A percentile compares a stretch with the other conserved stretches of the same genome.
Evolutionary conservation across 2,888 invertebrate species (phyloP).

Genomic region (Tenthredo notha): DNA sequence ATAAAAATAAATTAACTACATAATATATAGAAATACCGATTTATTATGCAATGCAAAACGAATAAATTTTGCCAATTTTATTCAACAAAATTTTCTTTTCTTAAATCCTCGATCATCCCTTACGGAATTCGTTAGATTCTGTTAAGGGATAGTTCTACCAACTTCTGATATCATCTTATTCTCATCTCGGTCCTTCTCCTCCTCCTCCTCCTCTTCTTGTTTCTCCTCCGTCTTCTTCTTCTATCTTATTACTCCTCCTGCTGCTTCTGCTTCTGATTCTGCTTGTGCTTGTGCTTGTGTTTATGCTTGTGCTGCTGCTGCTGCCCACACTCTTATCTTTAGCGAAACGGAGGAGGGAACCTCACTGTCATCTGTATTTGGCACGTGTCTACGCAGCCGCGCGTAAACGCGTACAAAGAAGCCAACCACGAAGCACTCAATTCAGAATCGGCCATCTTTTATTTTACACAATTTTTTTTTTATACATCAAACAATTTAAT

Average conservation of each 20-base stretch:
- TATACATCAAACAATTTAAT: not conserved
- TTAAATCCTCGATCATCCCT: no score
- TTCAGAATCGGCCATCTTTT: constrained; percentile 42
- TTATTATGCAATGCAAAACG: no score
- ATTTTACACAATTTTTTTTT: constrained; percentile 14
- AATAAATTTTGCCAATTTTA: no score
- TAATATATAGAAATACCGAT: not conserved
- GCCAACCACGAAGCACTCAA: constrained; percentile 38
- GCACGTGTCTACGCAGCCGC: constrained; percentile 54
- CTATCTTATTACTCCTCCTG: not conserved
- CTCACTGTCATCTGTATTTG: constrained; percentile 50
- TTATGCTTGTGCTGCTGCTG: not conserved
- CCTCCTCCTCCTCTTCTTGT: not conserved
- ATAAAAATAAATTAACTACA: no score
- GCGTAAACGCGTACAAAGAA: constrained; percentile 45
- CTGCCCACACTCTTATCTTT: constrained; percentile 6
- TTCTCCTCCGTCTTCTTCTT: not conserved
- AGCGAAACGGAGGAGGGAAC: constrained; percentile 13
- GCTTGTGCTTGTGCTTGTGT: not conserved
- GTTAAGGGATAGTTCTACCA: not conserved
- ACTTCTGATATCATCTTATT: not conserved
- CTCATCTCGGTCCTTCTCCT: not conserved
- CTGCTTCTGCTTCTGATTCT: not conserved
- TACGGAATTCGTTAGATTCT: no score
- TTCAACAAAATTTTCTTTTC: no score